A percentile compares a stretch with the other conserved stretches of the same genome.
Evolutionary conservation across 2,113 vertebrate species (phyloP).

Genomic region (Phaethornis superciliosus): DNA sequence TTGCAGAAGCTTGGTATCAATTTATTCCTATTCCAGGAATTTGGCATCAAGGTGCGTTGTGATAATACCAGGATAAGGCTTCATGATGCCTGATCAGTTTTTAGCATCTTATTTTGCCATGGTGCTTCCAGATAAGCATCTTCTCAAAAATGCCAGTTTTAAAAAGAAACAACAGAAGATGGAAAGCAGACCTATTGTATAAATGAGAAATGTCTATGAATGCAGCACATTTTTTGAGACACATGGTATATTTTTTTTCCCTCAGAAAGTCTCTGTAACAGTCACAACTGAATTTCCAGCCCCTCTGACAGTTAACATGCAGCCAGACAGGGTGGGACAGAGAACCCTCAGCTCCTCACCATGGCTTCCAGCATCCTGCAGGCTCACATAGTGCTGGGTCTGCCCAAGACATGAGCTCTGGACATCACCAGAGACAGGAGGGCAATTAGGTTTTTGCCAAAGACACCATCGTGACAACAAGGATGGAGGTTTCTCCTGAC

Average conservation of each 20-base stretch:
- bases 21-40: not conserved
- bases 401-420: fast-evolving
- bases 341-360: not conserved
- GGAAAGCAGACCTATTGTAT: not conserved
- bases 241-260: fast-evolving
- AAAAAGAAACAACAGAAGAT: not conserved
- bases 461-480: not conserved
- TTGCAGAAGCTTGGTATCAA: not conserved
- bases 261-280: not conserved
- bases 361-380: fast-evolving
- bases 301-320: not conserved
- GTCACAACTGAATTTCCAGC: not conserved
- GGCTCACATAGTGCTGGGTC: fast-evolving
- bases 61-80: not conserved
- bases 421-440: not conserved
- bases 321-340: not conserved
- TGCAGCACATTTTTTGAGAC: not conserved
- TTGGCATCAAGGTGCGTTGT: not conserved
- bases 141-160: not conserved
- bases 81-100: not conserved
- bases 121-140: not conserved
- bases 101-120: not conserved
- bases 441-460: not conserved
- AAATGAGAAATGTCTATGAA: not conserved
- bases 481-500: fast-evolving